Evolutionary conservation across 2,888 invertebrate species (phyloP), one percentile per base, ranked within the genome.

Genomic region (Heliconius ismenius): DNA sequence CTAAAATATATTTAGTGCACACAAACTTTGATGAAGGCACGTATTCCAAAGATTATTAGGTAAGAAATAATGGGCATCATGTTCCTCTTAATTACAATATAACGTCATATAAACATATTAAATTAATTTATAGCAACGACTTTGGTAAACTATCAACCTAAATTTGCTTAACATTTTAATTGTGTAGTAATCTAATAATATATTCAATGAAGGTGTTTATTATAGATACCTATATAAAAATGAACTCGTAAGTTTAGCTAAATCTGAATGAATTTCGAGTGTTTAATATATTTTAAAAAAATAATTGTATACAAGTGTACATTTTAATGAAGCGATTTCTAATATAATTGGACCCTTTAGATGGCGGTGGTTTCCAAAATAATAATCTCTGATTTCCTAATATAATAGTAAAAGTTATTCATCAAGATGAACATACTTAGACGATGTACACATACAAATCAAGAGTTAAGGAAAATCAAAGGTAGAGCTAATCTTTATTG

Each of bases 21-120:
- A 62, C 58, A 58, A 74, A 77, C 67, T 77, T 74, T 77, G 77
- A 77, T 77, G 74, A 70, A 69, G 39, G 39, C 73, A 73, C 73
- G 65, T 74, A 74, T 74, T 64, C 21, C 28, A 32, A 49, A 49
- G 49, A 54, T 74, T 74, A 74, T 74, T 73, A 73, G 43, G 43
- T 73, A 73, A 58, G 62, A 39, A 73, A 73, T 73, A 63, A 73
- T 73, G 43, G 73, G 62, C 21, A 43, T 39, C 43, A 28, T 73
- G 73, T 73, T 63, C 26, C 32, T 70, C 70, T 70, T 58, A 70
- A 70, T 70, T 70, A 15, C 54, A 54, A 36, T 70, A 36, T 70
- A n/a, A 39, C 15, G 24, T 67, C 39, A 67, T 67, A 43, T 24
- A 65, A 11, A 21, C 36, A 11, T 65, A 36, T n/a, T n/a, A 36